Evolutionary conservation across 2,113 vertebrate species (phyloP).

Genomic region (Eonycteris spelaea): DNA sequence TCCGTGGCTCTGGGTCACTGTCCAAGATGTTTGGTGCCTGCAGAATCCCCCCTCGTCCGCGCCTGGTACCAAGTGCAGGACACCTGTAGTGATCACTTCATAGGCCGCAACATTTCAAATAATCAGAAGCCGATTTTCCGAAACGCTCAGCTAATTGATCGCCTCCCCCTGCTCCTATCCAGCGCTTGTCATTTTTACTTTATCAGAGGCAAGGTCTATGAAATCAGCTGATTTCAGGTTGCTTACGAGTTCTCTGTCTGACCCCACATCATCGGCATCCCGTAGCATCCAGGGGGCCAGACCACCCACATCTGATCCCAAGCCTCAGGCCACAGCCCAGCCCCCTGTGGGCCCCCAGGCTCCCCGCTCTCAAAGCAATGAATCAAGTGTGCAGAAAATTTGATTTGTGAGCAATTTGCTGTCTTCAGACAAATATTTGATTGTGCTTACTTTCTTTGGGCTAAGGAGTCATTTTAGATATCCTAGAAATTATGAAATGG

Average conservation of each 20-base stretch:
- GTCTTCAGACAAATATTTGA: not conserved
- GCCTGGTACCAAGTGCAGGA: not conserved
- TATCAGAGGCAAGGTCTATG: not conserved
- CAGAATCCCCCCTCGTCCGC: not conserved
- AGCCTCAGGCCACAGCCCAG: not conserved
- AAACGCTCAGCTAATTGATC: not conserved
- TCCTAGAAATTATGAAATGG: not conserved
- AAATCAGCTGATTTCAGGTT: not conserved
- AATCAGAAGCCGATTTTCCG: not conserved
- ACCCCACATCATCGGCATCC: not conserved
- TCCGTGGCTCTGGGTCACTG: accelerated
- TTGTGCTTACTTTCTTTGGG: not conserved
- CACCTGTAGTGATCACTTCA: accelerated
- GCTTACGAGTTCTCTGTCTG: not conserved
- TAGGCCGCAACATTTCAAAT: not conserved
- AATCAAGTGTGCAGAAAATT: not conserved
- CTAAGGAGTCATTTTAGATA: not conserved
- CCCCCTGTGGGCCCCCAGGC: no score
- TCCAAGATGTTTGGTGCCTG: not conserved
- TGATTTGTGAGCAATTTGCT: not conserved
- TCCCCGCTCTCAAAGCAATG: not conserved
- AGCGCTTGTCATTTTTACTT: not conserved
- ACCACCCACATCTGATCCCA: not conserved
- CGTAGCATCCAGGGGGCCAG: not conserved
- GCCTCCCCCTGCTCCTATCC: not conserved